Base-by-base conservation (phyloP, 1,140 invertebrate species). In the Aphidius ervi region DNA sequence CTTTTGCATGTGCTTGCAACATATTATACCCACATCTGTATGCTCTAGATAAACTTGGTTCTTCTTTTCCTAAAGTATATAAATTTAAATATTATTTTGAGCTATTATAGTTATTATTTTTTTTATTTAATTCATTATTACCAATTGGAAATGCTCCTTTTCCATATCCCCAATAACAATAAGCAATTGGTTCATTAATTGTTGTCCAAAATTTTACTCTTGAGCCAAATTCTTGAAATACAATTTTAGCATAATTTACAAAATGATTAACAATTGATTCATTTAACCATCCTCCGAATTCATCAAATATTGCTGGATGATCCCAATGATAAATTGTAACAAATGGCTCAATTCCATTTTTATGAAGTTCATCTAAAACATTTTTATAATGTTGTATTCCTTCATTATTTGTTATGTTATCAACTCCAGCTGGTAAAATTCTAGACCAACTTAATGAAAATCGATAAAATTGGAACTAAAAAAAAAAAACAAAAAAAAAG, bases 391-490 rank as follows among this genome's bases (percentile, higher is more conserved):
- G 85, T 8, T 79, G 59, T n/a, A 87, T 66, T 9, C 84, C 86
- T 40, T 76, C 67, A 49, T 68, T 53, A 64, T 82, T 87, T 1
- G 85, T 66, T 5, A 75, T 65, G 50, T 84, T 79, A 10, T 80
- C 64, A 31, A 81, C 84, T 47, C 85, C 85, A 9, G 67, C 77
- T 6, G 85, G 85, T 3, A 86, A 65, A 6, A 88, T 76, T 56
- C 86, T 67, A 2, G 83, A 5, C 86, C 86, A 87, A 39, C 83
- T 82, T 55, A 88, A 66, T 0, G 86, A 87, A 68, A 87, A 85
- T 5, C 85, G 74, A 59, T 86, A 87, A 57, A 73, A 68, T 9
- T 79, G 55, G 5, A 77, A 39, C 71, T 76, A 48, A 56, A 66
- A 67, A 46, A 67, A 46, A 20, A 40, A 47, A 50, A 48, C n/a